phyloP scores from a whole-genome alignment of 2,888 invertebrate genomes.

The Sipha maydis region DNA sequence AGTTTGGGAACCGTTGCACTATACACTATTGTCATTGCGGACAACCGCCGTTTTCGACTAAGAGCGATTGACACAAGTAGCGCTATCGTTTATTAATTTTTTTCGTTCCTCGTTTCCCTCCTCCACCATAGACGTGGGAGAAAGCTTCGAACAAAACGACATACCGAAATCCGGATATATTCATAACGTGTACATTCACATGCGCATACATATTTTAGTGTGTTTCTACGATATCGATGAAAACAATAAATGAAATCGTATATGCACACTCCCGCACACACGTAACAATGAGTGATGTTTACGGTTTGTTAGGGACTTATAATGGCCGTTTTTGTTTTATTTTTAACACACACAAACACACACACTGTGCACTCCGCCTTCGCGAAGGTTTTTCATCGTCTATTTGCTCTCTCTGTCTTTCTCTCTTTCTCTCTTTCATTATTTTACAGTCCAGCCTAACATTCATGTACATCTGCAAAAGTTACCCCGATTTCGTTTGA shows the following conservation, averaged over 20 bases:
- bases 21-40: neutral
- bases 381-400: too few species aligned
- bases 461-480: neutral
- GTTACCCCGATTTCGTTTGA: conserved; percentile 29
- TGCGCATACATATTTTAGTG: neutral
- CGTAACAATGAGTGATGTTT: conserved; percentile 22
- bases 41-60: neutral
- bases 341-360: neutral
- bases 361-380: neutral
- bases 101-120: neutral
- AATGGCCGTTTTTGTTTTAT: conserved; percentile 24
- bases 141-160: conserved; percentile 41
- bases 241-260: conserved; percentile 38
- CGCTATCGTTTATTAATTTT: conserved; percentile 18
- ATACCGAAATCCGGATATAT: neutral
- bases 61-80: conserved; percentile 37
- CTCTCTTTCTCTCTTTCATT: neutral
- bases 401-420: too few species aligned
- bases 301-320: conserved; percentile 53
- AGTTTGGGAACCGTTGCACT: too few species aligned
- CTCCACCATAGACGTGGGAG: neutral
- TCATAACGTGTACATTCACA: neutral
- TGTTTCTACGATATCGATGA: conserved; percentile 36
- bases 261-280: neutral
- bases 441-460: neutral